A percentile compares a stretch with the other conserved stretches of the same genome.
Evolutionary conservation across 2,113 vertebrate species (phyloP).

Genomic region (Lasiurus cinereus): DNA sequence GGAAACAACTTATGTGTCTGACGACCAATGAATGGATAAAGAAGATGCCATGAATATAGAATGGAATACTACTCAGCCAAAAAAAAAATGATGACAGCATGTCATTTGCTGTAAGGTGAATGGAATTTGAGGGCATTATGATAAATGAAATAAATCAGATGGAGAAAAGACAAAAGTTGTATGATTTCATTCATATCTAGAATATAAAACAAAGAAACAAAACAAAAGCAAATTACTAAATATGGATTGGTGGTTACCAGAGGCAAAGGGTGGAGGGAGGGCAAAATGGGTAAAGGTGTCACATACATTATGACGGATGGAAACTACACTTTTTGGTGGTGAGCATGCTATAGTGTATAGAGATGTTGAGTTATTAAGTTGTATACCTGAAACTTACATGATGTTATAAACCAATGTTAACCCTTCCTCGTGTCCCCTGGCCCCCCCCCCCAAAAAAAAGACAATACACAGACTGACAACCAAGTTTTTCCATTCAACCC

Average conservation of each 20-base stretch:
- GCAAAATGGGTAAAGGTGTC: not conserved
- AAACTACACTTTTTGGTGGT: not conserved
- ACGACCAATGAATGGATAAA: not conserved
- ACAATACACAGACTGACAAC: not conserved
- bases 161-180: not conserved
- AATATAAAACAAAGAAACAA: not conserved
- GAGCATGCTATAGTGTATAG: not conserved
- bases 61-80: not conserved
- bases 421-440: too few species aligned
- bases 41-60: not conserved
- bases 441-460: not conserved
- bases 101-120: too few species aligned
- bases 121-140: not conserved
- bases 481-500: slow-evolving; percentile 40
- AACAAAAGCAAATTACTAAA: not conserved
- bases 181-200: not conserved
- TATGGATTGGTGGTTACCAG: not conserved
- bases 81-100: not conserved
- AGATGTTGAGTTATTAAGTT: not conserved
- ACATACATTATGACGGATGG: too few species aligned
- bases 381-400: not conserved
- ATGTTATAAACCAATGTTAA: not conserved
- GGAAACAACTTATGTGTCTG: not conserved
- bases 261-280: not conserved
- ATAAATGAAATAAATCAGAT: not conserved